These are phyloP conservation scores for Poecilia picta DNA, from an alignment of 2,797 vertebrate species.

Conservation along the genomic window DNA sequence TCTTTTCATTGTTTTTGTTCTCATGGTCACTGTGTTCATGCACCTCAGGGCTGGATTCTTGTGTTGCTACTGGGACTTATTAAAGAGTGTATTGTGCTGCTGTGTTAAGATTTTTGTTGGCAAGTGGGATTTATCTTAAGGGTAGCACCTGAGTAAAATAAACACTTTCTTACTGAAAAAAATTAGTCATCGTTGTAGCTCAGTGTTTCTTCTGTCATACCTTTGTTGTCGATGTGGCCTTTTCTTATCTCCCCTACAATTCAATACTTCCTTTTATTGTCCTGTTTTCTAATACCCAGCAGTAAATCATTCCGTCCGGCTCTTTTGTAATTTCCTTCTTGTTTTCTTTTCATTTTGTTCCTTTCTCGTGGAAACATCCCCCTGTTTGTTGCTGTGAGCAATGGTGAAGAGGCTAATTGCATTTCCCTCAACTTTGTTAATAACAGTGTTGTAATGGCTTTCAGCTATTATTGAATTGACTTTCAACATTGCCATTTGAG, in stretches of 20 bases:
- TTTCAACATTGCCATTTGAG: slow-evolving; percentile 71
- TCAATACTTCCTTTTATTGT: slow-evolving; percentile 23
- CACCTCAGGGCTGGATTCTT: not conserved
- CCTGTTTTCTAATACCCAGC: slow-evolving; percentile 20
- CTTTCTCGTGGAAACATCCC: slow-evolving; percentile 46
- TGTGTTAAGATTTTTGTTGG: slow-evolving; percentile 14
- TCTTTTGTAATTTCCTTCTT: slow-evolving; percentile 26
- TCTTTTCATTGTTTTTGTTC: not conserved
- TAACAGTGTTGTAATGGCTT: slow-evolving; percentile 76
- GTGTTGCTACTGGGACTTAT: slow-evolving; percentile 29
- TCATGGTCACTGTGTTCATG: not conserved
- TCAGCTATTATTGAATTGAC: slow-evolving; percentile 66
- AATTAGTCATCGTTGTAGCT: not conserved
- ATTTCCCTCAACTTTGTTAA: slow-evolving; percentile 77
- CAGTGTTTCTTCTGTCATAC: slow-evolving; percentile 1
- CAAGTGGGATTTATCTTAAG: slow-evolving; percentile 1
- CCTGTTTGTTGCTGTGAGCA: slow-evolving; percentile 61
- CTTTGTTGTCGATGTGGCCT: not conserved
- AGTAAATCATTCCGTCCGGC: slow-evolving; percentile 9
- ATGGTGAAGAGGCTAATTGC: slow-evolving; percentile 76
- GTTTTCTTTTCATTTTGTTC: slow-evolving; percentile 29
- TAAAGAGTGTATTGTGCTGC: slow-evolving; percentile 21
- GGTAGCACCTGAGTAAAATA: slow-evolving; percentile 25
- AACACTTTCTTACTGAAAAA: not conserved
- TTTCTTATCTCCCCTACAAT: slow-evolving; percentile 1